These are phyloP conservation scores for Conus ventricosus DNA, from an alignment of 1,140 invertebrate species.

Conservation along the genomic window DNA sequence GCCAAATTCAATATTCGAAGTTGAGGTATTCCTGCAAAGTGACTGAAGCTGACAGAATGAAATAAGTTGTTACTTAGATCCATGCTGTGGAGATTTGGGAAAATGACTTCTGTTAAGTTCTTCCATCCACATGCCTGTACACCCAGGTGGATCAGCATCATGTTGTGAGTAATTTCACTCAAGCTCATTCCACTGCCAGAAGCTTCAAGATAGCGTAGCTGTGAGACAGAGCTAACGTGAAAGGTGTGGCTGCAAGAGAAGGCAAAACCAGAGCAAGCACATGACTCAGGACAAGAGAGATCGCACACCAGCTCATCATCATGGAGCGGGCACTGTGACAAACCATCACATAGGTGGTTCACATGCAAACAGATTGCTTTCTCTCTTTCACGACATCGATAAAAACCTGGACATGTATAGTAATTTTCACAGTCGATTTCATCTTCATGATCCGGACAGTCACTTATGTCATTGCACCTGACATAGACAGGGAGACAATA, in stretches of 20 bases:
- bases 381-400: no score
- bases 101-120: background rate
- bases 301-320: constrained; percentile 39
- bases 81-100: constrained; percentile 21
- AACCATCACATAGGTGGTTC: constrained; percentile 20
- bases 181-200: no score
- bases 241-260: constrained; percentile 1
- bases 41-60: background rate
- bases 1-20: constrained; percentile 33
- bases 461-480: constrained; percentile 19
- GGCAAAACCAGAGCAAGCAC: constrained; percentile 16
- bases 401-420: constrained; percentile 38
- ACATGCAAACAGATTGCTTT: constrained; percentile 25
- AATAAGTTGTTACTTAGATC: constrained; percentile 16
- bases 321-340: constrained; percentile 31
- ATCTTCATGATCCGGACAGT: constrained; percentile 16
- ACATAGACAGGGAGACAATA: constrained; percentile 12
- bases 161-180: no score
- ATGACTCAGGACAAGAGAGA: constrained; percentile 45
- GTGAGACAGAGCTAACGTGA: background rate
- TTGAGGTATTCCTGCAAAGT: background rate
- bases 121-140: background rate
- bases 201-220: background rate
- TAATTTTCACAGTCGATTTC: background rate
- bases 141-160: background rate